These are phyloP conservation scores for Sebastes aleutianus DNA, from an alignment of 2,797 vertebrate genomes.

Conservation along the genomic window DNA sequence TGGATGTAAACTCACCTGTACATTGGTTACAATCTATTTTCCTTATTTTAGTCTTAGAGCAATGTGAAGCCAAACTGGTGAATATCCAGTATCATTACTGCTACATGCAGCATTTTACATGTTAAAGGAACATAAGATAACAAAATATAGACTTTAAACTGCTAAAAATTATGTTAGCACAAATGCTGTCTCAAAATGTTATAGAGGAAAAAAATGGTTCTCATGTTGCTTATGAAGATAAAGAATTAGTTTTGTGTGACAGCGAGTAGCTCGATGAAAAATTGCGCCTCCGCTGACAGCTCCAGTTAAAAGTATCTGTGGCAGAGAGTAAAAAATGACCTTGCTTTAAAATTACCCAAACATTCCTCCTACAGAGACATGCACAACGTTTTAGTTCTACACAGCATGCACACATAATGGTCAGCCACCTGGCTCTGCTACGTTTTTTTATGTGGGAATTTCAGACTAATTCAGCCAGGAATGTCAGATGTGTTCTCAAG, in stretches of 20 bases:
- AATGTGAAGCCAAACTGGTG: not conserved
- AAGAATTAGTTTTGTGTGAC: slow-evolving; percentile 46
- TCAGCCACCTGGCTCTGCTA: slow-evolving; percentile 89
- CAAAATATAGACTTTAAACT: not conserved
- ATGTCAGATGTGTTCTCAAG: slow-evolving; percentile 97
- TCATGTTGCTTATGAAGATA: slow-evolving; percentile 40
- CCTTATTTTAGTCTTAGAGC: not conserved
- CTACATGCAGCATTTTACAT: not conserved
- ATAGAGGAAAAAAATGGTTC: not conserved
- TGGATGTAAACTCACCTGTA: not conserved
- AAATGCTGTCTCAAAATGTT: not conserved
- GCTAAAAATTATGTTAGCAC: not conserved
- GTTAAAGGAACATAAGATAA: not conserved
- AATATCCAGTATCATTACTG: not conserved
- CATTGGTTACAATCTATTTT: not conserved
- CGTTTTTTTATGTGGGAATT: slow-evolving; percentile 91
- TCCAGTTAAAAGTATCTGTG: slow-evolving; percentile 77
- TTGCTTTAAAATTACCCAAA: slow-evolving; percentile 79
- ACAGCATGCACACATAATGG: slow-evolving; percentile 80
- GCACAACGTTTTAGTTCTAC: slow-evolving; percentile 94
- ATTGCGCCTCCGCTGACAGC: slow-evolving; percentile 53
- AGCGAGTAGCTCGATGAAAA: slow-evolving; percentile 38
- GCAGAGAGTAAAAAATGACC: slow-evolving; percentile 83
- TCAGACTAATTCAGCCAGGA: slow-evolving; percentile 94
- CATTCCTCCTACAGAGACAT: slow-evolving; percentile 85